These are phyloP conservation scores for Noctua fimbriata DNA, from an alignment of 2,888 invertebrate genomes.

Conservation along the genomic window DNA sequence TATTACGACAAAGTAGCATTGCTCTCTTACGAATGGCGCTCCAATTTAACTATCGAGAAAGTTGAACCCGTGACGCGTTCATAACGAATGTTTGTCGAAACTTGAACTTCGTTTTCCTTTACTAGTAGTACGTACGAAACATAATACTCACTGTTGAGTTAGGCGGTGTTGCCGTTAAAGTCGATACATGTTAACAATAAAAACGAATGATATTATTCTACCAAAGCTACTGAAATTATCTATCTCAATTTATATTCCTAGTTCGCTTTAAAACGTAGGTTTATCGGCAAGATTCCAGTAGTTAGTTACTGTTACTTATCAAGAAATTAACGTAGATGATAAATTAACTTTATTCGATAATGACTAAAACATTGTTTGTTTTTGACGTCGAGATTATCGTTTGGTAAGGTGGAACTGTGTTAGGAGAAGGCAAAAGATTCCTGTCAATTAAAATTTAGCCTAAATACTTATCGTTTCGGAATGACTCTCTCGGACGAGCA, in stretches of 20 bases:
- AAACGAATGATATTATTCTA: slow-evolving; percentile 85
- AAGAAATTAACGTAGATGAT: slow-evolving; percentile 84
- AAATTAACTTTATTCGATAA: slow-evolving; percentile 76
- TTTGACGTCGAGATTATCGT: slow-evolving; percentile 81
- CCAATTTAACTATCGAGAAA: slow-evolving; percentile 68
- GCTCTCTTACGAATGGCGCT: slow-evolving; percentile 79
- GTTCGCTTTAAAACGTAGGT: slow-evolving; percentile 89
- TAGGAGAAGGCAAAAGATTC: slow-evolving; percentile 78
- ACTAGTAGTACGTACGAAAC: slow-evolving; percentile 74
- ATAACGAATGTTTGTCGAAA: slow-evolving; percentile 64
- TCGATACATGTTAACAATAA: slow-evolving; percentile 73
- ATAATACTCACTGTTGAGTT: slow-evolving; percentile 81
- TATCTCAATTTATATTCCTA: slow-evolving; percentile 90
- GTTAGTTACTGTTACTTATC: slow-evolving; percentile 84
- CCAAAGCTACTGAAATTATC: slow-evolving; percentile 90
- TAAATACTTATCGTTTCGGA: slow-evolving; percentile 80
- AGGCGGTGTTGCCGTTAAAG: slow-evolving; percentile 65
- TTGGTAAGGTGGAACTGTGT: slow-evolving; percentile 88
- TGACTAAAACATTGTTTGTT: slow-evolving; percentile 75
- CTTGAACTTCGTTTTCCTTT: slow-evolving; percentile 71
- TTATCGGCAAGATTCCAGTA: slow-evolving; percentile 89
- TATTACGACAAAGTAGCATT: slow-evolving; percentile 74
- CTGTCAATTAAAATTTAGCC: slow-evolving; percentile 78
- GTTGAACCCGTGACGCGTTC: slow-evolving; percentile 69
- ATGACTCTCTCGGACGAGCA: slow-evolving; percentile 66